Conservation (phyloP, 2,113 vertebrate species). For the Galemys pyrenaicus region DNA sequence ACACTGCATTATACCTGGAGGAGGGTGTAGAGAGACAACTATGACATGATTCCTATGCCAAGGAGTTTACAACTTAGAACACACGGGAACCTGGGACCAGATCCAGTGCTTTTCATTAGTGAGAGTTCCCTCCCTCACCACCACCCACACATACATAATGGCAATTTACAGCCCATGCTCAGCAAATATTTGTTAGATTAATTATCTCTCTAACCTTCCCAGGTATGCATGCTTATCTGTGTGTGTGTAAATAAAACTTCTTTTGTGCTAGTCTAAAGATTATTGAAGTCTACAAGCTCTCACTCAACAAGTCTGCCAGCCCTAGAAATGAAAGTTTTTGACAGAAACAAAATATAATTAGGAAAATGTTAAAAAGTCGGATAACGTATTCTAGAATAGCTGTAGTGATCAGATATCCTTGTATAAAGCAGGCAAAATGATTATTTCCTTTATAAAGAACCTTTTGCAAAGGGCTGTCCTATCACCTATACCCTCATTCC, state of each 20-base stretch:
- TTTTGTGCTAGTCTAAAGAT: not conserved
- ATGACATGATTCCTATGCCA: not conserved
- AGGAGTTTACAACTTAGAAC: not conserved
- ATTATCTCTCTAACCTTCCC: not conserved
- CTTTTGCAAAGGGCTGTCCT: not conserved
- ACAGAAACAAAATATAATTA: constrained; percentile 13
- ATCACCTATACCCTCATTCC: not conserved
- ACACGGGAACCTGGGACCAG: not conserved
- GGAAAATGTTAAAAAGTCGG: not conserved
- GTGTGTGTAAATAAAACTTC: not conserved
- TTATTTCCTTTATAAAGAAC: not conserved
- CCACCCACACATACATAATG: not conserved
- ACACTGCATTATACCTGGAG: not conserved
- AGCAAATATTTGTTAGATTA: not conserved
- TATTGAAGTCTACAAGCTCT: not conserved
- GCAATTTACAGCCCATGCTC: not conserved
- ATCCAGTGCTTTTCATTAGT: not conserved
- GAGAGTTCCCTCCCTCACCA: not conserved
- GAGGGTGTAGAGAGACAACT: not conserved
- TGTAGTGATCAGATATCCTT: not conserved
- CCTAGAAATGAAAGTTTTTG: not conserved
- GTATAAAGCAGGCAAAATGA: not conserved
- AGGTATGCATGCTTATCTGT: not conserved
- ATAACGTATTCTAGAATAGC: not conserved
- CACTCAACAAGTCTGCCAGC: not conserved